These are phyloP conservation scores for Drosophila borealis DNA, from an alignment of 2,888 invertebrate species.

Conservation along the genomic window DNA sequence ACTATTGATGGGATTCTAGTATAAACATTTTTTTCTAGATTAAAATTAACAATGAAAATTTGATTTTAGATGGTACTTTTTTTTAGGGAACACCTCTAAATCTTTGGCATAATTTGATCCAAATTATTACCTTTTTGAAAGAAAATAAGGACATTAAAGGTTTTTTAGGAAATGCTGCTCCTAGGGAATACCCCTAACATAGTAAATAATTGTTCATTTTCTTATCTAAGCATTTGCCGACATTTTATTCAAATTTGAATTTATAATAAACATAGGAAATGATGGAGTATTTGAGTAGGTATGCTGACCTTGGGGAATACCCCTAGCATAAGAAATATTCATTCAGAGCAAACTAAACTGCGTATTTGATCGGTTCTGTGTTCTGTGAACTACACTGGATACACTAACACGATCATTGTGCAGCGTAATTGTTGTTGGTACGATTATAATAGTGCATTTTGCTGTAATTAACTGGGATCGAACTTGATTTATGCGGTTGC, in stretches of 20 bases:
- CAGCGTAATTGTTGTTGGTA: conserved; percentile 47
- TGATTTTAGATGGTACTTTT: too few relatives aligned
- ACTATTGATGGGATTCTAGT: not conserved
- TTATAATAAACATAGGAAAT: not conserved
- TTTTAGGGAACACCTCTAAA: too few relatives aligned
- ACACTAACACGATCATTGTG: conserved; percentile 48
- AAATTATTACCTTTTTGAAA: too few relatives aligned
- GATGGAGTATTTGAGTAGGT: conserved; percentile 9
- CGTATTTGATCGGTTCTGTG: conserved; percentile 38
- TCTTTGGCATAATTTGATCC: too few relatives aligned
- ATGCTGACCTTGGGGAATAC: not conserved
- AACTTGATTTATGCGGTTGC: conserved; percentile 64
- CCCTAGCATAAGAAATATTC: conserved; percentile 1
- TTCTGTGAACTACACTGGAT: conserved; percentile 32
- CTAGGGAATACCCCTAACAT: too few relatives aligned
- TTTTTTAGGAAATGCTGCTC: too few relatives aligned
- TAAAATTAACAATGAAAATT: too few relatives aligned
- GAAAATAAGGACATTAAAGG: too few relatives aligned
- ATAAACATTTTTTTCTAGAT: too few relatives aligned
- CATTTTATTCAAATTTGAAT: too few relatives aligned
- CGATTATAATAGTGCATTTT: conserved; percentile 25
- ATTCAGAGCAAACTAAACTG: conserved; percentile 33
- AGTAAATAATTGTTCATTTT: too few relatives aligned
- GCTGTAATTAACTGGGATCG: conserved; percentile 60
- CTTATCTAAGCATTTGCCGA: too few relatives aligned